These are phyloP conservation scores for Stictonetta naevosa DNA, from an alignment of 2,113 vertebrate genomes.

Conservation along the genomic window DNA sequence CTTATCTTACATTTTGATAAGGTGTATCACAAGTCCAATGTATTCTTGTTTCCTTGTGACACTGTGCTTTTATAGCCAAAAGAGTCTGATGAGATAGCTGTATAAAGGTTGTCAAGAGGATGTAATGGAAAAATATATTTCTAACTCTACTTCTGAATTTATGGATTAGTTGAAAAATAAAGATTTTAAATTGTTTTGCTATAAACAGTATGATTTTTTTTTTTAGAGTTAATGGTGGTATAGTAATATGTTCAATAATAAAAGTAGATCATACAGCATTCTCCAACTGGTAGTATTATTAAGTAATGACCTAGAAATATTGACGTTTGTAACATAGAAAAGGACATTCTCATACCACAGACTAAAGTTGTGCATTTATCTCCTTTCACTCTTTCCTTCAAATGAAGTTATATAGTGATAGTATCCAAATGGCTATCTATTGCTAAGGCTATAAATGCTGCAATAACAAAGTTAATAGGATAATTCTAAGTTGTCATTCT, in stretches of 20 bases:
- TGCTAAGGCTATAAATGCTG: conserved; percentile 49
- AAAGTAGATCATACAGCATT: background rate
- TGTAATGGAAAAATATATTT: conserved; percentile 8
- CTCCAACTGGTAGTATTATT: background rate
- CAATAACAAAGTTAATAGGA: conserved; percentile 66
- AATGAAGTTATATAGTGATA: conserved; percentile 1
- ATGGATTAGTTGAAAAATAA: background rate
- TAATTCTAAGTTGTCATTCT: conserved; percentile 65
- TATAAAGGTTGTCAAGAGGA: conserved; percentile 3
- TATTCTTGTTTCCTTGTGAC: conserved; percentile 17
- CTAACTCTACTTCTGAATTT: background rate
- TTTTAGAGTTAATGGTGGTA: background rate
- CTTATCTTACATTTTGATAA: conserved; percentile 47
- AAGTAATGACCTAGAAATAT: conserved; percentile 12
- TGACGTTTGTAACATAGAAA: conserved; percentile 6
- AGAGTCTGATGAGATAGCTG: conserved; percentile 20
- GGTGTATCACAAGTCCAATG: conserved; percentile 19
- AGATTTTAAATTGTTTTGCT: background rate
- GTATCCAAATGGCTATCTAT: background rate
- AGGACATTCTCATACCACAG: background rate
- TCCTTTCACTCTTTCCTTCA: conserved; percentile 3
- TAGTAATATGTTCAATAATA: background rate
- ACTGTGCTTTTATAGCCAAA: conserved; percentile 28
- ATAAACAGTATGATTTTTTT: background rate
- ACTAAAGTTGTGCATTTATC: background rate